Evolutionary conservation across 2,888 invertebrate species (phyloP).

Genomic region (Sepiola atlantica): DNA sequence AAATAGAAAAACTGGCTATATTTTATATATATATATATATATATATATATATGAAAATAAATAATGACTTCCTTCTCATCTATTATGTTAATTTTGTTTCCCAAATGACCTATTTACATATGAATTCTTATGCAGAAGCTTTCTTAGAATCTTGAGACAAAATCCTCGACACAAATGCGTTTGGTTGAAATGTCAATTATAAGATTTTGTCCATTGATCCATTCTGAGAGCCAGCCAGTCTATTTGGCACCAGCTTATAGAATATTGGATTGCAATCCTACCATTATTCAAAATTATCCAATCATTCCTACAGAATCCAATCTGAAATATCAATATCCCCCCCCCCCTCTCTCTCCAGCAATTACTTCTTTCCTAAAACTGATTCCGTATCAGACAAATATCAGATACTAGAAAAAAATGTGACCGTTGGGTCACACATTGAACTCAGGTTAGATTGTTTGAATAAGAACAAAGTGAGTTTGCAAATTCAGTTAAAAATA

Average conservation of each 20-base stretch:
- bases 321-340: not conserved
- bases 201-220: not conserved
- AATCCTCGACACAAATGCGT: not conserved
- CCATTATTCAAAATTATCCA: not conserved
- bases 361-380: not conserved
- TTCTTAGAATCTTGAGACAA: not conserved
- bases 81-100: not conserved
- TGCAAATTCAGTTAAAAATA: too few species aligned
- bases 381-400: not conserved
- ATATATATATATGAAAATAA: too few species aligned
- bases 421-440: too few species aligned
- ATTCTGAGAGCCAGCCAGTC: not conserved
- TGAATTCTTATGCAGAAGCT: not conserved
- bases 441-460: too few species aligned
- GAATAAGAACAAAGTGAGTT: too few species aligned
- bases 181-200: not conserved
- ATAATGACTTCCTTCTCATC: not conserved
- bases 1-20: too few species aligned
- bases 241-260: not conserved
- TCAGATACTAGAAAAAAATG: not conserved
- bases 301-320: not conserved
- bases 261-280: conserved; percentile 4
- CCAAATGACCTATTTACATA: not conserved
- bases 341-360: not conserved
- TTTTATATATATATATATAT: too few species aligned